These are phyloP conservation scores for Ophioninae sp. DNA, from an alignment of 2,888 invertebrate genomes.

Conservation along the genomic window DNA sequence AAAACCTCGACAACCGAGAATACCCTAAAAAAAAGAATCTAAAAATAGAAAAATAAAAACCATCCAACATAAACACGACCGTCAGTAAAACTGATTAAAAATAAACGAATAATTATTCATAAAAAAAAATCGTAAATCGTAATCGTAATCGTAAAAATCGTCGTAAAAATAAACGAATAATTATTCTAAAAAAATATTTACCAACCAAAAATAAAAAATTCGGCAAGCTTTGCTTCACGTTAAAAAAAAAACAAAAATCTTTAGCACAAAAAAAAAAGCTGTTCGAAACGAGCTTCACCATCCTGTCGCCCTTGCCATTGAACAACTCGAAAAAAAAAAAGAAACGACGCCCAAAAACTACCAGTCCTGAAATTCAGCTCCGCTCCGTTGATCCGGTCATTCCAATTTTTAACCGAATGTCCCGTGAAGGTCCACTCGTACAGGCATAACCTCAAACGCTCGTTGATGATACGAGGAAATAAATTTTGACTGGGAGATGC, in stretches of 20 bases:
- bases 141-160: too few species aligned
- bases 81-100: too few species aligned
- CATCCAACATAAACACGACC: too few species aligned
- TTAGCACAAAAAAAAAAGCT: too few species aligned
- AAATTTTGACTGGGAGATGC: slow-evolving; percentile 34
- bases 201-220: background rate
- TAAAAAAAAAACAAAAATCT: too few species aligned
- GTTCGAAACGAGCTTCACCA: background rate
- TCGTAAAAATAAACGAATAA: too few species aligned
- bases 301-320: background rate
- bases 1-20: too few species aligned
- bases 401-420: background rate
- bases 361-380: background rate
- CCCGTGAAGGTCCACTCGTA: background rate
- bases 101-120: too few species aligned
- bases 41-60: too few species aligned
- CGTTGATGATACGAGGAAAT: slow-evolving; percentile 11
- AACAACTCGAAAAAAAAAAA: background rate
- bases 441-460: background rate
- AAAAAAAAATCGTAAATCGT: too few species aligned
- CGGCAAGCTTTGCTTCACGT: background rate
- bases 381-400: background rate
- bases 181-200: too few species aligned
- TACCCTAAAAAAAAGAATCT: too few species aligned
- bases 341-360: background rate